Evolutionary conservation across 2,113 vertebrate species (phyloP).

Genomic region (Platanista minor): DNA sequence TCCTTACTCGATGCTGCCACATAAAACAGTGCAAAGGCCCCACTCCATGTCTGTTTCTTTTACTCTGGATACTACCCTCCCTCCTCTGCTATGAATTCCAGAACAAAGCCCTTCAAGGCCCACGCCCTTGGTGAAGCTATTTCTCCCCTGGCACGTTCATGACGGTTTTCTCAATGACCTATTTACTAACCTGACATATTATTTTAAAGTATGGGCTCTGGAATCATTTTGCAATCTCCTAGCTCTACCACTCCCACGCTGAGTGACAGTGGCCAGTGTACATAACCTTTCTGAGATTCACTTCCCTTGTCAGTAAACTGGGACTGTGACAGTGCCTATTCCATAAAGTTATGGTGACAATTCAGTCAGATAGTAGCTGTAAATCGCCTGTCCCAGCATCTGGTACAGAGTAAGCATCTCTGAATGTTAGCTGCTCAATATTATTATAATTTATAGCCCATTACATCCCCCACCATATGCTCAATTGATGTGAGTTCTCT

Average conservation of each 20-base stretch:
- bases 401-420: neutral
- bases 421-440: neutral
- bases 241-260: neutral
- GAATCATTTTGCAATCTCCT: neutral
- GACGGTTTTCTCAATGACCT: neutral
- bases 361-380: accelerated
- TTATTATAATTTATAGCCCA: neutral
- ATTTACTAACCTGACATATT: neutral
- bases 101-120: neutral
- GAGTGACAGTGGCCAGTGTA: accelerated
- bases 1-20: accelerated
- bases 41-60: no score
- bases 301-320: neutral
- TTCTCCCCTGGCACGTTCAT: neutral
- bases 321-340: neutral
- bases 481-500: neutral
- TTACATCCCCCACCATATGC: neutral
- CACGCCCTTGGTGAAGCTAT: neutral
- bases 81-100: neutral
- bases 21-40: neutral
- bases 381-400: neutral
- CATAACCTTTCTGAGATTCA: neutral
- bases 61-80: accelerated
- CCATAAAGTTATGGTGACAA: neutral
- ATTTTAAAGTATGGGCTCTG: neutral